Percentiles rank a stretch among this genome's conserved stretches.
Evolutionary conservation across 2,113 vertebrate species (phyloP).

Genomic region (Atractosteus spatula): DNA sequence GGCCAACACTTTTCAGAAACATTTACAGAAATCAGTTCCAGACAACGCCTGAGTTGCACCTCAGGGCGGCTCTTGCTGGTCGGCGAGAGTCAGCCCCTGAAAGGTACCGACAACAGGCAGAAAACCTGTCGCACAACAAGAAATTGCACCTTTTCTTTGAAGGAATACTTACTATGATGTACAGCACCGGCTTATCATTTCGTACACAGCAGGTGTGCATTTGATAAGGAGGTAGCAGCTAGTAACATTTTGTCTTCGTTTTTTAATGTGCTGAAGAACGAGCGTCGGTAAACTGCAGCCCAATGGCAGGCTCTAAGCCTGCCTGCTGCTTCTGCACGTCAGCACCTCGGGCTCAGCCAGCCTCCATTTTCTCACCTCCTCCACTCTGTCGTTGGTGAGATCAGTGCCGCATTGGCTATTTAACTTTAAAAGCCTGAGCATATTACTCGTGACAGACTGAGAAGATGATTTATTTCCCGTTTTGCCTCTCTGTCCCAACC

Average conservation of each 20-base stretch:
- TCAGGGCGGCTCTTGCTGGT: neutral
- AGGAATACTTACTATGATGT: too few relatives aligned
- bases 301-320: too few relatives aligned
- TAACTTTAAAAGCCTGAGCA: conserved; percentile 45
- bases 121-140: too few relatives aligned
- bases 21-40: neutral
- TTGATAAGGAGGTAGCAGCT: too few relatives aligned
- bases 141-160: too few relatives aligned
- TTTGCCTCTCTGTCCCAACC: conserved; percentile 30
- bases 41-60: neutral
- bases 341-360: conserved; percentile 35
- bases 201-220: too few relatives aligned
- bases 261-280: too few relatives aligned
- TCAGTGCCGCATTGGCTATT: conserved; percentile 54
- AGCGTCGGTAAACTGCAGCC: too few relatives aligned
- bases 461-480: conserved; percentile 46
- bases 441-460: conserved; percentile 40
- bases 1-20: neutral
- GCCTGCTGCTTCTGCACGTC: conserved; percentile 20
- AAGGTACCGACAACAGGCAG: too few relatives aligned
- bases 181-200: too few relatives aligned
- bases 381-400: conserved; percentile 52
- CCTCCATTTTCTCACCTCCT: conserved; percentile 34
- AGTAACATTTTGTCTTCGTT: too few relatives aligned
- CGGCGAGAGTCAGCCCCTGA: too few relatives aligned